These are phyloP conservation scores for Ellobius talpinus DNA, from an alignment of 2,113 vertebrate species.

Conservation along the genomic window DNA sequence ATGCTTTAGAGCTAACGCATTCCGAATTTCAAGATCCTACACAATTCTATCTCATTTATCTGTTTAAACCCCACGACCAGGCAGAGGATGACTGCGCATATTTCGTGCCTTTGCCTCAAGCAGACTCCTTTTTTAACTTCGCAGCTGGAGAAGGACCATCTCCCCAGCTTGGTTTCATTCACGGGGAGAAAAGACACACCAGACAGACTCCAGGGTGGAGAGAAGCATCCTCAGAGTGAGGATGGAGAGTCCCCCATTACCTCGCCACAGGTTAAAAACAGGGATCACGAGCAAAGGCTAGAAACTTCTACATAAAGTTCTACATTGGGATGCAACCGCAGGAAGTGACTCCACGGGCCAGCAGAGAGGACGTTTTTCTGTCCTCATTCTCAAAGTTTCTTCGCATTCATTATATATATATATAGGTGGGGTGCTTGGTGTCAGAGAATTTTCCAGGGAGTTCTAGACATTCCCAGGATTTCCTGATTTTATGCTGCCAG, in stretches of 20 bases:
- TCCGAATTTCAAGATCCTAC: neutral
- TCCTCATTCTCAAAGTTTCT: neutral
- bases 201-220: neutral
- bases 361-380: neutral
- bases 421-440: fast-evolving
- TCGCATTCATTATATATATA: neutral
- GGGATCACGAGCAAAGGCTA: neutral
- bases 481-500: neutral
- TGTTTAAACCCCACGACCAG: neutral
- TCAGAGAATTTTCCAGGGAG: neutral
- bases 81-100: neutral
- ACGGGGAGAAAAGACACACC: neutral
- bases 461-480: neutral
- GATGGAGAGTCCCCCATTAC: neutral
- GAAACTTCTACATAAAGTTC: conserved; percentile 1
- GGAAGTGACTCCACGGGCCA: neutral
- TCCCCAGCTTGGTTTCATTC: conserved; percentile 26
- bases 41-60: neutral
- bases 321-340: neutral
- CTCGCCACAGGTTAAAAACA: neutral
- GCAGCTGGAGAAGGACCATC: neutral
- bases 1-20: neutral
- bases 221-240: neutral
- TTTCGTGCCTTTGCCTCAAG: neutral
- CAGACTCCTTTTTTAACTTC: neutral